These are phyloP conservation scores for Eublepharis macularius DNA, from an alignment of 2,113 vertebrate species.

Conservation along the genomic window DNA sequence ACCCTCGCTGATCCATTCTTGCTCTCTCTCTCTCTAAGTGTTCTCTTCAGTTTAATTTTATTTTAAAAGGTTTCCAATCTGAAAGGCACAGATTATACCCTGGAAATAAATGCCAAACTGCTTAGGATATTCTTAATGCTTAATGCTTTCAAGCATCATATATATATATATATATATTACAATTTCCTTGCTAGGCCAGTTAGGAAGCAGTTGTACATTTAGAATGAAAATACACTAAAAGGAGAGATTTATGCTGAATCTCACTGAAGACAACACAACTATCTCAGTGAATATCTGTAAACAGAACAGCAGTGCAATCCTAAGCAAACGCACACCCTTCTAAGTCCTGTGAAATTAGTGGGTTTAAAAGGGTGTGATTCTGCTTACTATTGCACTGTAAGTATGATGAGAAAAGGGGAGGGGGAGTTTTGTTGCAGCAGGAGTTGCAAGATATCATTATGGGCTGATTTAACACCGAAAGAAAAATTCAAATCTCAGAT, in stretches of 20 bases:
- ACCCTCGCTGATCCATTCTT: slow-evolving; percentile 40
- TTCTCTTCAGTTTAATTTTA: slow-evolving; percentile 37
- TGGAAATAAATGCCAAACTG: background rate
- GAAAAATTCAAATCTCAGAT: background rate
- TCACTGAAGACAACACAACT: background rate
- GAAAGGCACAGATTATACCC: background rate
- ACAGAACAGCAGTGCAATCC: background rate
- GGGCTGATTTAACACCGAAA: background rate
- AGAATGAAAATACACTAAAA: background rate
- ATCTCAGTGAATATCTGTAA: background rate
- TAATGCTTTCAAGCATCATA: background rate
- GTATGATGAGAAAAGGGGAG: background rate
- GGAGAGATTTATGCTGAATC: background rate
- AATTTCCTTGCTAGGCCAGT: background rate
- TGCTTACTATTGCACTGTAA: no score
- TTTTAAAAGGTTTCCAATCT: slow-evolving; percentile 7
- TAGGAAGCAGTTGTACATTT: background rate
- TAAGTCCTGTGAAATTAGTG: no score
- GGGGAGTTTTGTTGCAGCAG: no score
- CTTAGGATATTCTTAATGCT: background rate
- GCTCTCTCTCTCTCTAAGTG: background rate
- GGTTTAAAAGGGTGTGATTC: no score
- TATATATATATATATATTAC: slow-evolving; percentile 21
- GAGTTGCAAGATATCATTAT: background rate
- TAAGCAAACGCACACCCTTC: no score